Evolutionary conservation across 2,113 vertebrate species (phyloP), one percentile per base, ranked within the genome.

Genomic region (Mastomys natalensis): DNA sequence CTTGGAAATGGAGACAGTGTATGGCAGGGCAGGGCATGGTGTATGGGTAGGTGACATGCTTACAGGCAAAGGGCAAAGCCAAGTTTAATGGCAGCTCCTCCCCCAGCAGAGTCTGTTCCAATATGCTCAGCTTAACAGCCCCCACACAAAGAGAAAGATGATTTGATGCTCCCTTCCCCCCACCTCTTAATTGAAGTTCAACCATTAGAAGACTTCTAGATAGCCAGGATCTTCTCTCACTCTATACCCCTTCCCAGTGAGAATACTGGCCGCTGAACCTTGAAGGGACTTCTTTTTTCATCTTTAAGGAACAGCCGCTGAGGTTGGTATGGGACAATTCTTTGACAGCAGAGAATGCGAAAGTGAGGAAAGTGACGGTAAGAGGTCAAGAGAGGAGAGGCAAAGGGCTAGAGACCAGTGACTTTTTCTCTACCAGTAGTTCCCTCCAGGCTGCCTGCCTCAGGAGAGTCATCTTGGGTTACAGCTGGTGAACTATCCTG

Each of bases 141-240:
- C 58, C 17, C 58, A 66, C 66, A 48, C 76, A 82, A 82, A 94
- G 81, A 66, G 43, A 94, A 93, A 90, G 93, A 45, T 29, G 76
- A 72, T 95, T 92, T 17, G 0, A 92, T 93, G 84, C 82, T 58
- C 2, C 1, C 10, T 62, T 74, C 26, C 2, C 17, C 73, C 73
- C 86, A 26, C 40, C 93, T 92, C 89, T 78, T 78, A 96, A 89
- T 97, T 96, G 90, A 97, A 45, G 53, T 40, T 96, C 87, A 55
- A 87, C 60, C 93, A 26, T 53, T 72, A 58, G 43, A 95, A 68
- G 72, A 72, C 5, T 1, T 64, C 48, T 53, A 43, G 62, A n/a
- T 17, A 78, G 70, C 5, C n/a, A 16, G n/a, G 6, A 6, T 85
- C 53, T 94, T 84, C 92, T 80, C 68, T 72, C 45, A 37, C 31